Percentiles rank a stretch among this genome's conserved stretches.
Conservation (phyloP, 2,888 invertebrate genomes). For the Cryptophagus acutangulus region DNA sequence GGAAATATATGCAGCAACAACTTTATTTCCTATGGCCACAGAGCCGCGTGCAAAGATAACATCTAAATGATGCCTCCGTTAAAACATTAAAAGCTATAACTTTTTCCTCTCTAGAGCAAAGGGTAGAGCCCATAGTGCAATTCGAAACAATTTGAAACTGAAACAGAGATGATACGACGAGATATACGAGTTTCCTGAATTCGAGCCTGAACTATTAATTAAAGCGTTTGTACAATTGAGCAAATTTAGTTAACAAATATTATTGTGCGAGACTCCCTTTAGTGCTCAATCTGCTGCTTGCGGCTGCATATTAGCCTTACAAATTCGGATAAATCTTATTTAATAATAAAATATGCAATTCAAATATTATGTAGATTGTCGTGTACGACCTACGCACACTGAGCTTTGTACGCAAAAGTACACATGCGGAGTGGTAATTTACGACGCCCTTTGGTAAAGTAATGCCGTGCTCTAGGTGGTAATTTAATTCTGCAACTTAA, state of each 20-base stretch:
- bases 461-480: too few relatives aligned
- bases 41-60: slow-evolving; percentile 12
- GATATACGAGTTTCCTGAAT: slow-evolving; percentile 9
- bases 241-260: too few relatives aligned
- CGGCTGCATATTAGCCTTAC: background rate
- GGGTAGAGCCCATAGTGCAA: slow-evolving; percentile 2
- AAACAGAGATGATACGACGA: slow-evolving; percentile 2
- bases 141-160: slow-evolving; percentile 7
- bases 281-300: background rate
- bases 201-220: slow-evolving; percentile 9
- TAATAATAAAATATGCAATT: too few relatives aligned
- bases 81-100: slow-evolving; percentile 13
- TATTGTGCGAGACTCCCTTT: too few relatives aligned
- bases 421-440: too few relatives aligned
- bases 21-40: background rate
- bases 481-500: too few relatives aligned
- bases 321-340: too few relatives aligned
- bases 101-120: slow-evolving; percentile 9
- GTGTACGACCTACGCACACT: too few relatives aligned
- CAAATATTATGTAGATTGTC: too few relatives aligned
- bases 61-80: slow-evolving; percentile 18
- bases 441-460: too few relatives aligned
- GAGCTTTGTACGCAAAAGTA: too few relatives aligned
- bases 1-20: background rate
- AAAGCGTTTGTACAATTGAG: slow-evolving; percentile 3